These are phyloP conservation scores for Coluber constrictor DNA, from an alignment of 2,797 vertebrate genomes.

Conservation along the genomic window DNA sequence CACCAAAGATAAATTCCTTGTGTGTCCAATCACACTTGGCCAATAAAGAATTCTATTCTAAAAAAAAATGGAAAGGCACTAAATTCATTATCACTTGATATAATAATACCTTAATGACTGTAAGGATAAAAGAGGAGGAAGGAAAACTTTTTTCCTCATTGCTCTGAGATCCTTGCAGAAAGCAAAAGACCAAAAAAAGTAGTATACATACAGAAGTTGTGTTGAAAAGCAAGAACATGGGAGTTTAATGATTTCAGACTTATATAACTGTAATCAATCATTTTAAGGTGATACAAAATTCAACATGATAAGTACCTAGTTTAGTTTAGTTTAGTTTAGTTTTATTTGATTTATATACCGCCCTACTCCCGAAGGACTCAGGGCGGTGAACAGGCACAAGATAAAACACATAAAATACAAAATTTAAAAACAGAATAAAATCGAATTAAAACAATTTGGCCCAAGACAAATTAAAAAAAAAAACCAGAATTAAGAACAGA, in stretches of 20 bases:
- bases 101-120: background rate
- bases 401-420: no score
- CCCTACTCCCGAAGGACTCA: no score
- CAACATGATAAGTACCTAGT: background rate
- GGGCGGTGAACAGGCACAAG: no score
- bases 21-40: no score
- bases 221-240: background rate
- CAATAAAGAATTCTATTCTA: no score
- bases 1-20: no score
- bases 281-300: background rate
- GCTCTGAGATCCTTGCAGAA: background rate
- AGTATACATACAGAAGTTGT: background rate
- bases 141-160: background rate
- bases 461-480: no score
- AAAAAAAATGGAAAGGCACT: background rate
- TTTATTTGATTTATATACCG: no score
- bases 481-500: no score
- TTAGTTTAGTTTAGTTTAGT: no score
- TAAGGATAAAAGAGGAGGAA: background rate
- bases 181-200: background rate
- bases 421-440: no score
- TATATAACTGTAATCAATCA: background rate
- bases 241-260: background rate
- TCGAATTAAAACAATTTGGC: no score
- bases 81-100: background rate